Evolutionary conservation across 2,888 invertebrate species (phyloP), one percentile per base, ranked within the genome.

Genomic region (Sialis lutaria): DNA sequence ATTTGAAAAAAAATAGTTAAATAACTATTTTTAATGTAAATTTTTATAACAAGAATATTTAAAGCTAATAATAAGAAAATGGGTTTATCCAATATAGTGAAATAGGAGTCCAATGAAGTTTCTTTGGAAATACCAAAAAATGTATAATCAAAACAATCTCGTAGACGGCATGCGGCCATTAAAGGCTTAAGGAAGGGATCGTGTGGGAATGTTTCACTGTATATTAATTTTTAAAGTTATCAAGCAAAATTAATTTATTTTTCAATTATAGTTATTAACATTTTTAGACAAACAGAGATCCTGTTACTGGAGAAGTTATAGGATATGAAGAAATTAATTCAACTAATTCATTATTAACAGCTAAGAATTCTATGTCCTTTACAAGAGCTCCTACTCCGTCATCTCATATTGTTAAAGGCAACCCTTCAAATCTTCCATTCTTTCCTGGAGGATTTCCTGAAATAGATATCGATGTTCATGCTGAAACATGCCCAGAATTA

Each of bases 401-500:
- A 4, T 69, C 70, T 40, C 75, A 83, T 57, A 74, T 80, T 43
- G 74, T 83, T 0, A 70, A 79, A 55, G 92, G 92, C 10, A 82
- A 78, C 45, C 75, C 80, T 1, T 80, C 79, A 49, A 88, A 86
- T 60, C 81, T 78, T 58, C 90, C 89, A 1, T 93, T 93, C 61
- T 78, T 87, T 73, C 92, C 92, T 1, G 91, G 87, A 42, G 85
- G 88, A 2, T 83, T 88, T 60, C 67, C 71, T 22, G 64, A 68
- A 50, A 67, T 68, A 33, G 50, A 54, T 8, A 47, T 52, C n/a
- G 72, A 77, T 51, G 68, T 74, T 43, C 70, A 74, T 1, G 65
- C 67, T 40, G 55, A 58, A 12, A 68, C 69, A 53, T 64, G 73
- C 49, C 58, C 69, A 10, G 60, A 66, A 44, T 53, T 65, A 2